A percentile compares a stretch with the other conserved stretches of the same genome.
phyloP scores from a whole-genome alignment of 2,888 invertebrate species.

The Malacosoma neustria region DNA sequence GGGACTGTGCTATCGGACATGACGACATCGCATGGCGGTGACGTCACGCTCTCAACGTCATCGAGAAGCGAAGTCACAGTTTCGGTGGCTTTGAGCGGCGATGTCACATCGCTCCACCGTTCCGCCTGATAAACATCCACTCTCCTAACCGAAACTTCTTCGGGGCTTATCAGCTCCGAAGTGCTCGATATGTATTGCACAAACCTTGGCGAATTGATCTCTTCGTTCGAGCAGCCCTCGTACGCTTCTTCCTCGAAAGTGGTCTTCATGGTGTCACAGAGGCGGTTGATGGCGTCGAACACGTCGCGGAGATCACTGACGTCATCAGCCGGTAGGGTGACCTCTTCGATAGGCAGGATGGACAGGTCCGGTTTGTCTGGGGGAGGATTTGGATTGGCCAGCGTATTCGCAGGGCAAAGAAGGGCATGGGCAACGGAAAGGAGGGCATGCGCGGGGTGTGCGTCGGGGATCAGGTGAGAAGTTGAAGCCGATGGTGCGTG shows the following conservation, averaged over 20 bases:
- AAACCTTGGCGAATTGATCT: slow-evolving; percentile 9
- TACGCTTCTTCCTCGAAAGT: slow-evolving; percentile 36
- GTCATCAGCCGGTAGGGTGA: slow-evolving; percentile 39
- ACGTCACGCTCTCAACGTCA: slow-evolving; percentile 25
- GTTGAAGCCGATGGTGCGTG: slow-evolving; percentile 16
- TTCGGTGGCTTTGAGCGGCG: slow-evolving; percentile 5
- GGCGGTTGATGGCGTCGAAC: slow-evolving; percentile 63
- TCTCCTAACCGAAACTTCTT: slow-evolving; percentile 27
- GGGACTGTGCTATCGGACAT: slow-evolving; percentile 32
- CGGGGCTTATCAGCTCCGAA: slow-evolving; percentile 29
- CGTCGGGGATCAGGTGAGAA: slow-evolving; percentile 30
- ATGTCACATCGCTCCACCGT: slow-evolving; percentile 19
- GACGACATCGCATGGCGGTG: slow-evolving; percentile 31
- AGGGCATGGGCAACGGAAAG: slow-evolving; percentile 51
- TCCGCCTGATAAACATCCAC: slow-evolving; percentile 28
- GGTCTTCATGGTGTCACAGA: slow-evolving; percentile 64
- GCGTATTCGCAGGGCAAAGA: slow-evolving; percentile 41
- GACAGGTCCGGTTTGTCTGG: slow-evolving; percentile 10
- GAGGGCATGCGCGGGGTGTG: slow-evolving; percentile 49
- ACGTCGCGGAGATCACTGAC: slow-evolving; percentile 61
- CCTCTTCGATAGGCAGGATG: slow-evolving; percentile 40
- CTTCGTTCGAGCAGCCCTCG: slow-evolving; percentile 9
- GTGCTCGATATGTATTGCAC: slow-evolving; percentile 14
- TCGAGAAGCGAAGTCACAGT: not conserved
- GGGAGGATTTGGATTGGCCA: slow-evolving; percentile 18